Evolutionary conservation across 2,797 vertebrate genomes (phyloP).

Genomic region (Malacoraja senta): DNA sequence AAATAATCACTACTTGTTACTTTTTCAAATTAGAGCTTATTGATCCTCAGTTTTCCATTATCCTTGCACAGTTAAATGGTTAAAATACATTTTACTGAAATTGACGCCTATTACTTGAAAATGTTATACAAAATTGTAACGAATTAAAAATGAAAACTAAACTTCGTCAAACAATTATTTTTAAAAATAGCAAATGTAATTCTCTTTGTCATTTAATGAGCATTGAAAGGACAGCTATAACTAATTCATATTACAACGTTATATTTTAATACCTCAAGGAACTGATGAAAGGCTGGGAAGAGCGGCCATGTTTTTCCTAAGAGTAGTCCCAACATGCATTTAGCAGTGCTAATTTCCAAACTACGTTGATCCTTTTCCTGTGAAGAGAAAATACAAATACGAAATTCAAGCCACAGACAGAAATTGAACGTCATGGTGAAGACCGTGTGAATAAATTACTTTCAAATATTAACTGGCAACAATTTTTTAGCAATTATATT

Average conservation of each 20-base stretch:
- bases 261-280: constrained; percentile 80
- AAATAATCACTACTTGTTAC: no score
- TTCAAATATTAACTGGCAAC: background rate
- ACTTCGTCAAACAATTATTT: background rate
- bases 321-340: constrained; percentile 97
- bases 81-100: background rate
- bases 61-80: background rate
- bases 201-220: background rate
- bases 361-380: constrained; percentile 99
- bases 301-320: constrained; percentile 97
- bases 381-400: constrained; percentile 51
- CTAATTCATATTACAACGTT: background rate
- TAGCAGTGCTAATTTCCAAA: constrained; percentile 98
- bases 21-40: no score
- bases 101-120: background rate
- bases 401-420: background rate
- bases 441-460: background rate
- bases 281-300: constrained; percentile 97
- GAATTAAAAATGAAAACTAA: background rate
- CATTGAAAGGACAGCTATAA: background rate
- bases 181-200: background rate
- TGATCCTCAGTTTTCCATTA: background rate
- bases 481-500: background rate
- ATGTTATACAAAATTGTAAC: background rate
- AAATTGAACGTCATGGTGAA: background rate